A percentile compares a stretch with the other conserved stretches of the same genome.
phyloP scores from a whole-genome alignment of 2,888 invertebrate species.

The Sinopyrophorus schimmeli region DNA sequence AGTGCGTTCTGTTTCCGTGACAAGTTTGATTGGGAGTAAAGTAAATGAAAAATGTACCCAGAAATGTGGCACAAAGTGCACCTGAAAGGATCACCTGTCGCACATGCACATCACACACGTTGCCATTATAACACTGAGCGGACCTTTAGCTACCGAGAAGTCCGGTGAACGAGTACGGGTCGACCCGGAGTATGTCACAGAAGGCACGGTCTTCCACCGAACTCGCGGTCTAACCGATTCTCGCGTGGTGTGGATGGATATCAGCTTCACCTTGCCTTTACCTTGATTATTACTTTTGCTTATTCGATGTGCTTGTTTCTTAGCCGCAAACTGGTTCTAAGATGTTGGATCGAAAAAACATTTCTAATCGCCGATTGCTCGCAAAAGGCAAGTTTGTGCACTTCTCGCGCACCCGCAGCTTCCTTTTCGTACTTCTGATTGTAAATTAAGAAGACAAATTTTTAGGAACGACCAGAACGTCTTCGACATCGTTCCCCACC shows the following conservation, averaged over 20 bases:
- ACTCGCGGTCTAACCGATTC: conserved; percentile 14
- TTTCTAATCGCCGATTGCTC: too few species aligned
- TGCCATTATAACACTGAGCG: conserved; percentile 45
- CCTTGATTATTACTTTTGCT: conserved; percentile 22
- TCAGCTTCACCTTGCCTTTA: conserved; percentile 27
- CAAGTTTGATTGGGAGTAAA: too few species aligned
- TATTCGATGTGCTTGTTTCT: conserved; percentile 6
- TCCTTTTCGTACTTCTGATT: too few species aligned
- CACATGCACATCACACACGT: conserved; percentile 27
- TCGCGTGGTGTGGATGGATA: conserved; percentile 18
- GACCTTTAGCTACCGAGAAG: conserved; percentile 33
- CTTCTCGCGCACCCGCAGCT: too few species aligned
- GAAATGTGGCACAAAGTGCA: conserved; percentile 1
- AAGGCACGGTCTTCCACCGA: conserved; percentile 38
- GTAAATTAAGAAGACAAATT: too few species aligned
- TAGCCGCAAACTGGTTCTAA: conserved; percentile 8
- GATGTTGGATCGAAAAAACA: not conserved
- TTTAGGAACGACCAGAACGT: too few species aligned
- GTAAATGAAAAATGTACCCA: too few species aligned
- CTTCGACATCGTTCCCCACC: conserved; percentile 49
- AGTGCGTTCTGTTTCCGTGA: too few species aligned
- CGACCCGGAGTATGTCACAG: conserved; percentile 46
- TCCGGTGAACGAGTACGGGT: conserved; percentile 34
- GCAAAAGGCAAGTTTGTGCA: too few species aligned
- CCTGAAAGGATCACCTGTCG: conserved; percentile 11